Evolutionary conservation across 2,113 vertebrate genomes (phyloP), one percentile per base, ranked within the genome.

Genomic region (Bubalus kerabau): DNA sequence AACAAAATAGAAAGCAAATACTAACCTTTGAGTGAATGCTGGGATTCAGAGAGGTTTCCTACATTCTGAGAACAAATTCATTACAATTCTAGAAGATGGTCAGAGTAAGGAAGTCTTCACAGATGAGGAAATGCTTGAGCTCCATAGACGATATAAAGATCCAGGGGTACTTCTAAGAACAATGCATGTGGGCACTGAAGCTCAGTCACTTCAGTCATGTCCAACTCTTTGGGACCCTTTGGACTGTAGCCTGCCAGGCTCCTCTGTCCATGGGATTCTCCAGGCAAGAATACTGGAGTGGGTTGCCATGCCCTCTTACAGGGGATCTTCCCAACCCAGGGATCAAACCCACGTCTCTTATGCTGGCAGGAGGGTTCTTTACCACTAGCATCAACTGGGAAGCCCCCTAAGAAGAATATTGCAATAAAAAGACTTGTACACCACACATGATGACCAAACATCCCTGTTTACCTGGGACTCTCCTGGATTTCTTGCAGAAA

Each of bases 371-470:
- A 0, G 0, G 3, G 5, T 40, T 76, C 21, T 76, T 43, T 76
- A 76, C 71, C 71, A 43, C 40, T 76, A 43, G 40, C 40, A 43
- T 43, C 71, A 76, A 13, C 12, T 43, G 40, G 36, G 23, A 43
- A 76, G 23, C 40, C 23, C 23, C 1, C 17, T 32, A 28, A 84
- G 17, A 28, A 94, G 19, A 32, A 30, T 9, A 1, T 6, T 24
- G 4, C 2, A 2, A 1, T 7, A 6, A n/a, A 30, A 62, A 71
- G 7, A 52, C 8, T 32, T 13, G 11, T 9, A 28, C 26, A 15
- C 7, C 21, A 24, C 1, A 1, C 28, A 7, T 4, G 14, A 1
- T 11, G 17, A 52, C 30, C 14, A 28, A 8, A 28, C 17, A 40
- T 5, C 7, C 3, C 6, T 32, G 7, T 26, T 57, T 46, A 10